Evolutionary conservation across 1,140 invertebrate genomes (phyloP).

Genomic region (Caenorhabditis briggsae): DNA sequence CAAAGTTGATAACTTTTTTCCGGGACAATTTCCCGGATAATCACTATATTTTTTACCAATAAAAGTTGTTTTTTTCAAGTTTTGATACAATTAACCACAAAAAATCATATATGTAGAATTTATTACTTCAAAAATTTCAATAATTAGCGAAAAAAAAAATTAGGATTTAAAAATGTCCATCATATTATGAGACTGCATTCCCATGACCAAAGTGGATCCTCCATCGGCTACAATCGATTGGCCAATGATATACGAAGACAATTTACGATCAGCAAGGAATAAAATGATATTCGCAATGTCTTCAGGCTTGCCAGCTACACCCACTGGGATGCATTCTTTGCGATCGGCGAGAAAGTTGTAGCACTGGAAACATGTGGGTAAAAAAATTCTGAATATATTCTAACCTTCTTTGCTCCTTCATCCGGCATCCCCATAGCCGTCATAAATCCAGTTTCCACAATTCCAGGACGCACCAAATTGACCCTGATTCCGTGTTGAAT

Average conservation of each 20-base stretch:
- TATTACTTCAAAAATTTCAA: no score
- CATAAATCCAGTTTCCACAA: constrained; percentile 6
- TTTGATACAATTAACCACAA: no score
- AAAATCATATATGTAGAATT: no score
- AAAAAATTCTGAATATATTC: no score
- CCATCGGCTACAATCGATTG: constrained; percentile 48
- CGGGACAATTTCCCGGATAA: no score
- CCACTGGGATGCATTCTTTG: background rate
- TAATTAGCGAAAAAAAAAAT: no score
- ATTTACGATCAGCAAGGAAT: constrained; percentile 56
- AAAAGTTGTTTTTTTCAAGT: no score
- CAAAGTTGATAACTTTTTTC: background rate
- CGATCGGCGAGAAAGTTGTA: no score
- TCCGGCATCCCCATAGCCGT: constrained; percentile 5
- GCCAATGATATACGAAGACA: constrained; percentile 48
- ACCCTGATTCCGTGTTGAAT: constrained; percentile 86
- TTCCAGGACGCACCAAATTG: constrained; percentile 79
- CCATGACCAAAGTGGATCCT: constrained; percentile 34
- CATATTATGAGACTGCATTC: background rate
- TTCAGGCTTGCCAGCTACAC: background rate
- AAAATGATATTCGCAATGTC: constrained; percentile 61
- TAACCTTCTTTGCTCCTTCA: background rate
- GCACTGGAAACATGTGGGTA: no score
- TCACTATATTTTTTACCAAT: no score
- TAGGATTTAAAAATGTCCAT: background rate